These are phyloP conservation scores for Phrynocephalus vlangalii DNA, from an alignment of 2,797 vertebrate genomes.

Conservation along the genomic window DNA sequence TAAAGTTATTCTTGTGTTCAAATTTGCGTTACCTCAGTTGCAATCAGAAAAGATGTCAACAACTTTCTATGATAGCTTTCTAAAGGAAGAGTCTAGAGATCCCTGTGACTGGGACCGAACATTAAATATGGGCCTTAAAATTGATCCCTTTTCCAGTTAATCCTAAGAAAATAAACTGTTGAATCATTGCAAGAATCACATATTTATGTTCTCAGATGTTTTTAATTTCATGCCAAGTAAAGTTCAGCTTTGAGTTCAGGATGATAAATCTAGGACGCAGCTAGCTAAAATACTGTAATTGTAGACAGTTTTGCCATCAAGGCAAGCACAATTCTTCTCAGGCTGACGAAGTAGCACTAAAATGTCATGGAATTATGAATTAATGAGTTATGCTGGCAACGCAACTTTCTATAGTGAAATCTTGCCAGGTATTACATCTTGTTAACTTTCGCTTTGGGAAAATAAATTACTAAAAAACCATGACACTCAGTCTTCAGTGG, in stretches of 20 bases:
- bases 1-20: not conserved
- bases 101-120: not conserved
- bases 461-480: constrained; percentile 16
- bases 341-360: constrained; percentile 52
- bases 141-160: constrained; percentile 27
- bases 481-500: constrained; percentile 13
- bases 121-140: constrained; percentile 30
- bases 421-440: constrained; percentile 52
- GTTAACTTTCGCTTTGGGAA: constrained; percentile 28
- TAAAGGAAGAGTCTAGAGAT: not conserved
- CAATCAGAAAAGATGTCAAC: not conserved
- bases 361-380: constrained; percentile 50
- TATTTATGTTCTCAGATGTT: constrained; percentile 46
- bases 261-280: constrained; percentile 44
- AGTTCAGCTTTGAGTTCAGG: constrained; percentile 50
- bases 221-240: constrained; percentile 54
- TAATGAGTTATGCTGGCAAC: constrained; percentile 60
- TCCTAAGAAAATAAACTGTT: constrained; percentile 48
- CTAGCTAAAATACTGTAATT: constrained; percentile 48
- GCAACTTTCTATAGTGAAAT: constrained; percentile 22
- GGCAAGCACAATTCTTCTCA: constrained; percentile 44
- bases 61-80: not conserved
- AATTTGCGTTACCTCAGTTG: not conserved
- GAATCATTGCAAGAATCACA: constrained; percentile 44
- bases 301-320: constrained; percentile 52